Conservation (phyloP, 1,140 invertebrate species). For the Temnothorax nylanderi region DNA sequence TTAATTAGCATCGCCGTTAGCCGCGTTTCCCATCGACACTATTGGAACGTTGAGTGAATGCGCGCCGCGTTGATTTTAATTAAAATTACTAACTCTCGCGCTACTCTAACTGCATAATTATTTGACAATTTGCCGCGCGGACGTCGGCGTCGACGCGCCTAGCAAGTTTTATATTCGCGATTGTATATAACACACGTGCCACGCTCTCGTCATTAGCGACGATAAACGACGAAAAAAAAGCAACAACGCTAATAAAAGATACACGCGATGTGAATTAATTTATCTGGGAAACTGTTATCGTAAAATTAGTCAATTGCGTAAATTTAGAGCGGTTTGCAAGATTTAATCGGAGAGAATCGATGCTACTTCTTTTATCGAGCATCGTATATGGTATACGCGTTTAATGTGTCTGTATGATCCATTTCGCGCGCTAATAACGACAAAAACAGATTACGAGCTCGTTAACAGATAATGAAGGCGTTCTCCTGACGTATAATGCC, state of each 20-base stretch:
- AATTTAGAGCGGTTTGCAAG: background rate
- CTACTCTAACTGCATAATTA: constrained; percentile 56
- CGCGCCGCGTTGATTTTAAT: constrained; percentile 53
- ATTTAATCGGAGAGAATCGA: background rate
- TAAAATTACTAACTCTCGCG: constrained; percentile 52
- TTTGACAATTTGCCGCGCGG: constrained; percentile 49
- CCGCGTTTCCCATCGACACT: constrained; percentile 50
- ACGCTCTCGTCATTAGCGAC: constrained; percentile 1
- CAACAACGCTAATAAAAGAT: constrained; percentile 18
- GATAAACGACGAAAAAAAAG: constrained; percentile 14
- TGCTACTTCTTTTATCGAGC: background rate
- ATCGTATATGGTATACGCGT: background rate
- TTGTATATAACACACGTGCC: constrained; percentile 10
- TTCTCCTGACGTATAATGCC: background rate
- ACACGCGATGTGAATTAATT: constrained; percentile 13
- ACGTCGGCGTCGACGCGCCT: background rate
- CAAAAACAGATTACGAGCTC: constrained; percentile 50
- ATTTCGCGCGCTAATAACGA: constrained; percentile 42
- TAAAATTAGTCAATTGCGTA: background rate
- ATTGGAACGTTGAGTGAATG: constrained; percentile 45
- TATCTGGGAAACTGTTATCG: background rate
- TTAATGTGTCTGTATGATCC: constrained; percentile 33
- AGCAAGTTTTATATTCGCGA: constrained; percentile 48
- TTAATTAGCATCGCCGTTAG: constrained; percentile 47
- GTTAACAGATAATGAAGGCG: constrained; percentile 35